These are phyloP conservation scores for Aurelia aurita DNA, from an alignment of 30 jellyfish, hydroid and myxozoan genomes.

Conservation along the genomic window DNA sequence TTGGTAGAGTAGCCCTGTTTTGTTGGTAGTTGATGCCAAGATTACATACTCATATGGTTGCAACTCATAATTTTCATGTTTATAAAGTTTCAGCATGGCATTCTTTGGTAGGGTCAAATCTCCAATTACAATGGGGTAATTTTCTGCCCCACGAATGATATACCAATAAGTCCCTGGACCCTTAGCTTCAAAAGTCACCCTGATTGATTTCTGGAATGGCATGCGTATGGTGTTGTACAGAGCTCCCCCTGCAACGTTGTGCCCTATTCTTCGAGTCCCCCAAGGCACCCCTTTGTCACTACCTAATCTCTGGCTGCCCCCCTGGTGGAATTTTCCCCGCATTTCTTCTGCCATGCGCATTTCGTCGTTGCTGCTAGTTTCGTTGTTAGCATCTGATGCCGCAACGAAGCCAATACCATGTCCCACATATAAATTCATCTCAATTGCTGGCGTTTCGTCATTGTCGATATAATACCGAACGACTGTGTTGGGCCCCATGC, in stretches of 20 bases:
- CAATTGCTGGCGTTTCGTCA: constrained; percentile 59
- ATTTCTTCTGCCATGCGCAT: not conserved
- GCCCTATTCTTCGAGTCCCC: constrained; percentile 76
- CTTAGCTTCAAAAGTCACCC: constrained; percentile 41
- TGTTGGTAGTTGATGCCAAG: constrained; percentile 53
- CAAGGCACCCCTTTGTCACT: constrained; percentile 47
- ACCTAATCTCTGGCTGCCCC: not conserved
- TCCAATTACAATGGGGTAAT: constrained; percentile 72
- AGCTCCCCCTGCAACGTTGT: constrained; percentile 60
- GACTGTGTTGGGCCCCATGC: constrained; percentile 50
- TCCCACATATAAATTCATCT: constrained; percentile 56
- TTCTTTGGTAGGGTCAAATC: constrained; percentile 56
- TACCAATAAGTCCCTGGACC: constrained; percentile 47
- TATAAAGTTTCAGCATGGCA: constrained; percentile 53
- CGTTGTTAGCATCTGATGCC: not conserved
- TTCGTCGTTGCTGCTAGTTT: not conserved
- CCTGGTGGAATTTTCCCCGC: not conserved
- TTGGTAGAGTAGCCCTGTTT: constrained; percentile 62
- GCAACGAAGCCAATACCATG: constrained; percentile 71
- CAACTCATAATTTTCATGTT: constrained; percentile 16
- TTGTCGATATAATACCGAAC: constrained; percentile 73
- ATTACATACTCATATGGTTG: constrained; percentile 40
- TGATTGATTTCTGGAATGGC: constrained; percentile 54
- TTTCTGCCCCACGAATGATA: constrained; percentile 71
- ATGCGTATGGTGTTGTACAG: constrained; percentile 66